Evolutionary conservation across 2,888 invertebrate genomes (phyloP).

Genomic region (Agrotis exclamationis): DNA sequence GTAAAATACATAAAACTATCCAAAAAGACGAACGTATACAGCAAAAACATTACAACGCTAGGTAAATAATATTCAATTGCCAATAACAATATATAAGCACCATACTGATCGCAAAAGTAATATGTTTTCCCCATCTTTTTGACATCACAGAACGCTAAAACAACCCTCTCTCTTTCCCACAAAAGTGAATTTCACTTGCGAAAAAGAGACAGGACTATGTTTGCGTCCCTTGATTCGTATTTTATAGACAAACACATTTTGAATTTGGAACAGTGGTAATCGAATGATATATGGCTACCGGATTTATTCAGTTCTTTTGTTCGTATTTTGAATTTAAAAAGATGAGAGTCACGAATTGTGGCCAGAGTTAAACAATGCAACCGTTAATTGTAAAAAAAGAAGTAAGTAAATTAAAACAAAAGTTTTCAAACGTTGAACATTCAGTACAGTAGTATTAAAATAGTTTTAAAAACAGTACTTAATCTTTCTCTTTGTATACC

Average conservation of each 20-base stretch:
- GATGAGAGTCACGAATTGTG: slow-evolving; percentile 1
- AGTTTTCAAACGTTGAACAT: too few relatives aligned
- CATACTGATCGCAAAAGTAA: slow-evolving; percentile 52
- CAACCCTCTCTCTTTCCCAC: slow-evolving; percentile 33
- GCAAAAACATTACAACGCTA: slow-evolving; percentile 25
- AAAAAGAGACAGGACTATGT: slow-evolving; percentile 31
- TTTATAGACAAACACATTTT: slow-evolving; percentile 56
- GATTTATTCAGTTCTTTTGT: slow-evolving; percentile 58
- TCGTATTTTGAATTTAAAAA: slow-evolving; percentile 49
- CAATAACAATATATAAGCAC: slow-evolving; percentile 61
- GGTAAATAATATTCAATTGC: slow-evolving; percentile 56
- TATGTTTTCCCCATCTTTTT: slow-evolving; percentile 60
- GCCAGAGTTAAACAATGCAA: background rate
- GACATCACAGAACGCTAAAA: slow-evolving; percentile 37
- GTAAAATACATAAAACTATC: background rate
- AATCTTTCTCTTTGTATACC: too few relatives aligned
- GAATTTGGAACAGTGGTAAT: slow-evolving; percentile 62
- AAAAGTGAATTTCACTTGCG: slow-evolving; percentile 1
- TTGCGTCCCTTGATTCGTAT: slow-evolving; percentile 30
- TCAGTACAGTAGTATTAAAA: too few relatives aligned
- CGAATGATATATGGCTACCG: slow-evolving; percentile 62
- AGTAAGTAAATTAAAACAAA: too few relatives aligned
- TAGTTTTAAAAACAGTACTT: too few relatives aligned
- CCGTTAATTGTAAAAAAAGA: too few relatives aligned
- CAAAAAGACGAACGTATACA: slow-evolving; percentile 3